phyloP scores from a whole-genome alignment of 2,888 invertebrate genomes.

The Tachina lurida region DNA sequence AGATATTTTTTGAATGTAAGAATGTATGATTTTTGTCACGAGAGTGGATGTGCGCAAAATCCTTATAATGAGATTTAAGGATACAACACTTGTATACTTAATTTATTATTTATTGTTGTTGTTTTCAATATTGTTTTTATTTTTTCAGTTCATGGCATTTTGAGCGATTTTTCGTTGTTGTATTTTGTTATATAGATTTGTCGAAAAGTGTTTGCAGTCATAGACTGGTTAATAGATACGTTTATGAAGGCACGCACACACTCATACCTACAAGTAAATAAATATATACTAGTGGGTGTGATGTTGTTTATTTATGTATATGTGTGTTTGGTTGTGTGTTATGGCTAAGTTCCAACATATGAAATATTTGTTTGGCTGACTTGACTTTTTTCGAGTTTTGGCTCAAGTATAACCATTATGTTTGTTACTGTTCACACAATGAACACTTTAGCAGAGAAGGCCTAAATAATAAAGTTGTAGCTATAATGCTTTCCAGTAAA shows the following conservation, averaged over 20 bases:
- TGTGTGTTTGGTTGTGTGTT: background rate
- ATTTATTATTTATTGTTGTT: slow-evolving; percentile 25
- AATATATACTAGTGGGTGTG: background rate
- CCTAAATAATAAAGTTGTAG: background rate
- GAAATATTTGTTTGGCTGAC: slow-evolving; percentile 45
- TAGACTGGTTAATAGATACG: slow-evolving; percentile 17
- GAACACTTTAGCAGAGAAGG: slow-evolving; percentile 23
- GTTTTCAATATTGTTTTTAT: slow-evolving; percentile 30
- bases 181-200: background rate
- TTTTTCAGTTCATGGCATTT: slow-evolving; percentile 34
- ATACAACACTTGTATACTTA: slow-evolving; percentile 54
- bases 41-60: slow-evolving; percentile 63
- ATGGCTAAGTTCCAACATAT: slow-evolving; percentile 28
- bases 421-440: slow-evolving; percentile 24
- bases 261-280: background rate
- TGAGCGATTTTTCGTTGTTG: slow-evolving; percentile 42
- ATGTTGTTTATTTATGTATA: background rate
- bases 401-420: slow-evolving; percentile 17
- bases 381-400: slow-evolving; percentile 34
- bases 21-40: background rate
- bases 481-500: no score
- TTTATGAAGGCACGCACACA: background rate
- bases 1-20: background rate
- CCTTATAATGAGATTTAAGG: slow-evolving; percentile 51
- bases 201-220: slow-evolving; percentile 4